Base-by-base conservation (phyloP, 2,797 vertebrate genomes). In the Ceyx erithaca region DNA sequence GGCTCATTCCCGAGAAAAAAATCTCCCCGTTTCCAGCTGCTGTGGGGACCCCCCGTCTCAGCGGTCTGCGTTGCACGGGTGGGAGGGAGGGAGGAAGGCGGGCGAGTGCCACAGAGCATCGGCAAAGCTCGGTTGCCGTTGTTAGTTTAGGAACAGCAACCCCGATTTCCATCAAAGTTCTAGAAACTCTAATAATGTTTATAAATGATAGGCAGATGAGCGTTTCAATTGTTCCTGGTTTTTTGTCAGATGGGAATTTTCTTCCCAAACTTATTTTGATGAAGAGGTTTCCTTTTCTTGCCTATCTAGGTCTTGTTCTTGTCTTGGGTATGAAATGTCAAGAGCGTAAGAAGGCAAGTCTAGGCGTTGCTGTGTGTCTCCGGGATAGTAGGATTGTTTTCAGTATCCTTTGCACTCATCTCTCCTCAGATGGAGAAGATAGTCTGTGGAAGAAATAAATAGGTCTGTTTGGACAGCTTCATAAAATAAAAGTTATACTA, bases 51-150 rank as follows among this genome's bases (percentile, higher is more conserved):
- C 30, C 6, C 1, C 18, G 6, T 14, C 19, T 30, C 22, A 8
- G 0, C 25, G 1, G 4, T 7, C 19, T 0, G 3, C 6, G 0
- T 11, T 22, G 16, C 22, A 2, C 1, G 10, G 6, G 15, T 20
- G n/a, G n/a, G 25, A 59, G 45, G 6, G 33, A 33, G 8, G 10
- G 35, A 35, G 35, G 35, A 15, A 19, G 12, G 57, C 8, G 0
- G 14, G 20, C 2, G 1, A 23, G 49, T 12, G 35, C 48, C 0
- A 2, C 15, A 11, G 14, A 30, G 43, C 23, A 4, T 4, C 26
- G 49, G 51, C 18, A 57, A 5, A 23, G 20, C 14, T 1, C 31
- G 7, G 11, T 5, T 17, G 30, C 3, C 1, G 1, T 15, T 22
- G 22, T 10, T 37, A 5, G 12, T 48, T 67, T 14, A 11, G 11